Evolutionary conservation across 2,113 vertebrate genomes (phyloP).

Genomic region (Catagonus wagneri): DNA sequence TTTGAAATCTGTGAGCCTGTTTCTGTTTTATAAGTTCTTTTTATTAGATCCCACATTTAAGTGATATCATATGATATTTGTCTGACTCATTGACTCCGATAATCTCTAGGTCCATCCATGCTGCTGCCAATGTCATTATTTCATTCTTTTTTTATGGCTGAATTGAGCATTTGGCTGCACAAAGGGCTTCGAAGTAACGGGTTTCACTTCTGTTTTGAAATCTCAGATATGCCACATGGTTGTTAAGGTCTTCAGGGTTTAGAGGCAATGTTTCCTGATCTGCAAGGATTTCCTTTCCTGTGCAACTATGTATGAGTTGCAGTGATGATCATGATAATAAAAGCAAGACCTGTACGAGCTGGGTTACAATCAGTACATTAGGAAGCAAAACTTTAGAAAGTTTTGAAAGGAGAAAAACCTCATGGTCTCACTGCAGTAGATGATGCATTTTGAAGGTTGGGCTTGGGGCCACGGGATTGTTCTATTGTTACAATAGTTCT

Average conservation of each 20-base stretch:
- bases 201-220: slow-evolving; percentile 67
- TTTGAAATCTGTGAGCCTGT: too few relatives aligned
- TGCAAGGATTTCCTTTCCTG: not conserved
- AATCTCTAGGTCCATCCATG: too few relatives aligned
- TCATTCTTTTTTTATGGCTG: too few relatives aligned
- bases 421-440: not conserved
- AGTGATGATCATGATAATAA: not conserved
- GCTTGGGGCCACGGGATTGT: not conserved
- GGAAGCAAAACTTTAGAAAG: slow-evolving; percentile 20
- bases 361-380: not conserved
- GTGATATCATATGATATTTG: too few relatives aligned
- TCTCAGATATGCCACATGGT: not conserved
- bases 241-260: not conserved
- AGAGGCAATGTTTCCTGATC: not conserved
- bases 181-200: slow-evolving; percentile 62
- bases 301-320: not conserved
- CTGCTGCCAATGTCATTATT: too few relatives aligned
- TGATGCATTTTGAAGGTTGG: not conserved
- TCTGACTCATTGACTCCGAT: too few relatives aligned
- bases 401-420: slow-evolving; percentile 42
- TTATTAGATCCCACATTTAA: too few relatives aligned
- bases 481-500: slow-evolving; percentile 46
- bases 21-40: too few relatives aligned
- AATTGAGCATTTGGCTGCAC: not conserved
- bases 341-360: not conserved